These are phyloP conservation scores for Galago senegalensis DNA, from an alignment of 2,797 vertebrate species.

Conservation along the genomic window DNA sequence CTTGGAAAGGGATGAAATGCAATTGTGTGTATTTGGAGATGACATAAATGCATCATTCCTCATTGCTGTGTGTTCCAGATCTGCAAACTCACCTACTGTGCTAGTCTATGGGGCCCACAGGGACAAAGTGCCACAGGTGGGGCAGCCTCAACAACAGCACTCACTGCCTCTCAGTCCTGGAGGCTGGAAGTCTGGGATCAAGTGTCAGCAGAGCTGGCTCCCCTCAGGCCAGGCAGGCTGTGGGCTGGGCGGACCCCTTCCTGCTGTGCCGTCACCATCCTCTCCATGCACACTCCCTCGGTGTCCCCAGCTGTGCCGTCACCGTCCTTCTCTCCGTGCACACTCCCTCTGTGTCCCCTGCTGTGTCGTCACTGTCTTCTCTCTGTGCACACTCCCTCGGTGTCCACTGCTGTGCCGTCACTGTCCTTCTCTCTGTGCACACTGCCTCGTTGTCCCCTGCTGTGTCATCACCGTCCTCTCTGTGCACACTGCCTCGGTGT, in stretches of 20 bases:
- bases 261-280: background rate
- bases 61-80: rapidly evolving
- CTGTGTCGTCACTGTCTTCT: too few species aligned
- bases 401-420: background rate
- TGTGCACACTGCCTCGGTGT: too few species aligned
- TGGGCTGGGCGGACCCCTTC: background rate
- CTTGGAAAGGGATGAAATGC: background rate
- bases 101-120: rapidly evolving
- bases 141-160: rapidly evolving
- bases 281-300: rapidly evolving
- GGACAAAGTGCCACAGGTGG: rapidly evolving
- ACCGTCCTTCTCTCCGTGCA: too few species aligned
- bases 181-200: rapidly evolving
- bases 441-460: too few species aligned
- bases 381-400: too few species aligned
- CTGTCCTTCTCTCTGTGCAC: too few species aligned
- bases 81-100: background rate
- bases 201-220: rapidly evolving
- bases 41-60: background rate
- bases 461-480: too few species aligned
- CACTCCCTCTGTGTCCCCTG: background rate
- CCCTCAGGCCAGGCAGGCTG: background rate
- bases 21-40: background rate
- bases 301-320: background rate
- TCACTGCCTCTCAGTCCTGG: background rate